Base-by-base conservation (phyloP, 1,140 invertebrate genomes). In the Coptotermes formosanus region DNA sequence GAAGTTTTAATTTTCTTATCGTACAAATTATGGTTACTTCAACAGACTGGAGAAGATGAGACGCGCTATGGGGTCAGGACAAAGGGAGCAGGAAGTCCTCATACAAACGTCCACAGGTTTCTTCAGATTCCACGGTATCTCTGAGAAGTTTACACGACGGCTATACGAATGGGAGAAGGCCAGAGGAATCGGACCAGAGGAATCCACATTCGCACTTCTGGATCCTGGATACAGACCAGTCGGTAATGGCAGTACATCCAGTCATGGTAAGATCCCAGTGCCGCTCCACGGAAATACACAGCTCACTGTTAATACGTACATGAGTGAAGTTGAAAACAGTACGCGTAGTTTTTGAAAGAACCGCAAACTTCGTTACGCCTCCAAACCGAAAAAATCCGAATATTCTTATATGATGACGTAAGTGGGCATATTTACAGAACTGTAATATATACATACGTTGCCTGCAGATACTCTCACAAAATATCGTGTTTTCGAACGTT, bases 121-220 rank as follows among this genome's bases (percentile, higher is more conserved):
- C 81, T 96, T 96, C 89, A 93, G 95, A 88, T 97, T 97, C 88
- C 94, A 96, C 92, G 96, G 97, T 0, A 97, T 97, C 87, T 97
- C 95, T 0, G 93, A 96, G 84, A 97, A 97, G 88, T 98, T 97
- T 89, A 97, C 96, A 0, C 94, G 96, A 64, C 97, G 97, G 89
- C 91, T 98, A 0, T 97, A 97, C 89, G 96, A 98, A 90, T 98
- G 97, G 97, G 97, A 98, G 89, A 96, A 97, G 87, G 94, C 96
- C 48, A 91, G 94, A 83, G 96, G 96, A 7, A 96, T 97, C 84
- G 94, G 94, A 1, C 96, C 95, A 0, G 96, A 96, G 90, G 94
- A 94, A 0, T 97, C 96, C 0, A 97, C 96, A 0, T 96, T 97
- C 87, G 95, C 95, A 0, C 89, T 97, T 0, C 90, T 97, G 0